Evolutionary conservation across 2,113 vertebrate species (phyloP).

Genomic region (Gorsachius goisagi): DNA sequence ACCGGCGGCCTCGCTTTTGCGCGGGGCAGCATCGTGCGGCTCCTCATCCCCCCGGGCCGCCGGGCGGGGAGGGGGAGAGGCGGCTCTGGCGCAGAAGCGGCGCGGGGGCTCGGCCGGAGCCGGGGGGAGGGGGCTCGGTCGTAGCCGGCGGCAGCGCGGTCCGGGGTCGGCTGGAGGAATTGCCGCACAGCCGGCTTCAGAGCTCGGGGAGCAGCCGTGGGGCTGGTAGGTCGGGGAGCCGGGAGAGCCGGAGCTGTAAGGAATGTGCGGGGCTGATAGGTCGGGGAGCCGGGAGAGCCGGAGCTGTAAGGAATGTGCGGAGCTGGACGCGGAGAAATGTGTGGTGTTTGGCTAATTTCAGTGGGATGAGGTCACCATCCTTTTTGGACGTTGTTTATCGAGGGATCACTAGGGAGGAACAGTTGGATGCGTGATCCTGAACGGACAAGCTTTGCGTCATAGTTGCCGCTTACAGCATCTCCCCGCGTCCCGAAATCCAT

Average conservation of each 20-base stretch:
- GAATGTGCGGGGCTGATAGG: too few relatives aligned
- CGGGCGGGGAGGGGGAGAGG: neutral
- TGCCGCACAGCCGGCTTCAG: neutral
- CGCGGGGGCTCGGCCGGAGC: neutral
- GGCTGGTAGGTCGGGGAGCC: too few relatives aligned
- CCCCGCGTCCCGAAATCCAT: neutral
- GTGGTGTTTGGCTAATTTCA: slow-evolving; percentile 59
- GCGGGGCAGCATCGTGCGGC: neutral
- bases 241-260: too few relatives aligned
- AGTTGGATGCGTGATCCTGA: slow-evolving; percentile 50
- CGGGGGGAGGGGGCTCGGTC: neutral
- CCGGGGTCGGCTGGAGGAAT: neutral
- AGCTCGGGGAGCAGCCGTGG: neutral
- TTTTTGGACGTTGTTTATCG: slow-evolving; percentile 48
- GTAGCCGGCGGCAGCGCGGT: neutral
- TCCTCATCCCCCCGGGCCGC: neutral
- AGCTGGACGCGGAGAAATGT: slow-evolving; percentile 36
- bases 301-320: neutral
- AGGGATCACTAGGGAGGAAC: slow-evolving; percentile 51
- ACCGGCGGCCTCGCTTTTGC: neutral
- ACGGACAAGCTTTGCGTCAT: slow-evolving; percentile 47
- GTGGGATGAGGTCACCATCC: slow-evolving; percentile 50
- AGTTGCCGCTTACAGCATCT: slow-evolving; percentile 34
- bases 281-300: neutral
- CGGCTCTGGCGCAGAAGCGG: neutral